Percentiles rank a stretch among this genome's conserved stretches.
These are phyloP conservation scores for Acleris cristana DNA, from an alignment of 2,888 invertebrate species.

Conservation along the genomic window DNA sequence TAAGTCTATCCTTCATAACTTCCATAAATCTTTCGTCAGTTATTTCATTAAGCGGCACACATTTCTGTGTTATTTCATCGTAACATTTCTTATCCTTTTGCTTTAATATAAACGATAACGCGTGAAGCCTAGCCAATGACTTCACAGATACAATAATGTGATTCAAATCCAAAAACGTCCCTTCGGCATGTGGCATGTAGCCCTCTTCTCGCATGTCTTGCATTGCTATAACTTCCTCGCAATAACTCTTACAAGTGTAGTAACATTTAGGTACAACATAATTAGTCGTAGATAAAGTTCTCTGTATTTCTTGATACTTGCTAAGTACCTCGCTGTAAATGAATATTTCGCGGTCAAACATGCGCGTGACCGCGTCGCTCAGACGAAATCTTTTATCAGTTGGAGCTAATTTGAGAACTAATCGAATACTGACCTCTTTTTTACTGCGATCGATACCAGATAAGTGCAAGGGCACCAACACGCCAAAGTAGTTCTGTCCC, in stretches of 20 bases:
- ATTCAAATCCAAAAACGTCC: conserved; percentile 61
- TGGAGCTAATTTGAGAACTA: conserved; percentile 73
- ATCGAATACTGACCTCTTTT: conserved; percentile 44
- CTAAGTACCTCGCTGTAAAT: conserved; percentile 61
- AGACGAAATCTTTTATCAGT: conserved; percentile 68
- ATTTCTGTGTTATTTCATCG: conserved; percentile 53
- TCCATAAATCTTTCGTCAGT: conserved; percentile 64
- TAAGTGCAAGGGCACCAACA: conserved; percentile 63
- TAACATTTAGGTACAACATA: conserved; percentile 63
- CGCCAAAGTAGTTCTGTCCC: conserved; percentile 75
- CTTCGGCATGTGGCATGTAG: conserved; percentile 57
- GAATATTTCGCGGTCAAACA: conserved; percentile 70
- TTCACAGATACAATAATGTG: conserved; percentile 61
- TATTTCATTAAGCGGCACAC: conserved; percentile 60
- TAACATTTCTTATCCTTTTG: conserved; percentile 49
- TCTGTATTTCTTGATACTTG: conserved; percentile 56
- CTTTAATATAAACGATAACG: conserved; percentile 65
- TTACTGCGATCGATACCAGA: conserved; percentile 46
- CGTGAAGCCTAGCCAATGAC: conserved; percentile 68
- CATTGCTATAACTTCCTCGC: conserved; percentile 67
- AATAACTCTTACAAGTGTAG: conserved; percentile 59
- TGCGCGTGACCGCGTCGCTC: conserved; percentile 67
- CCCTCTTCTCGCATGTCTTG: conserved; percentile 64
- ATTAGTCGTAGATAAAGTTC: conserved; percentile 40
- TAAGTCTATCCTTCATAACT: conserved; percentile 65